phyloP scores from a whole-genome alignment of 92 coral and sea anemone species.

The Epizoanthus illoricatus region DNA sequence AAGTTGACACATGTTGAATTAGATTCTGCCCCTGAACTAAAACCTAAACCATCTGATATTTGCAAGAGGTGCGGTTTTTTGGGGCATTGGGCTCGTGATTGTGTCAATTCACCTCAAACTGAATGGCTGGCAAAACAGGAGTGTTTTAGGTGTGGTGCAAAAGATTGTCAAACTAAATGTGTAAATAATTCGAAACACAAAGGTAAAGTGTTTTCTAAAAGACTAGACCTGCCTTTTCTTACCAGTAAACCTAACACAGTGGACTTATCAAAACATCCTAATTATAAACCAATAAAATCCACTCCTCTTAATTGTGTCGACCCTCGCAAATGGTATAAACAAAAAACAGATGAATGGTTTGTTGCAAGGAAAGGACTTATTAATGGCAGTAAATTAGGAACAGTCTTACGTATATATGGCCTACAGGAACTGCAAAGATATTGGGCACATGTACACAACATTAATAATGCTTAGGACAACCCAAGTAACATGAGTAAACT shows the following conservation, averaged over 20 bases:
- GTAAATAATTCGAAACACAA: slow-evolving; percentile 4
- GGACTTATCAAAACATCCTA: slow-evolving; percentile 3
- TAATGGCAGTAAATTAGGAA: slow-evolving; percentile 27
- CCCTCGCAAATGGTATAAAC: not conserved
- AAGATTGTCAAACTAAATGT: slow-evolving; percentile 17
- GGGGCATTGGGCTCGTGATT: slow-evolving; percentile 35
- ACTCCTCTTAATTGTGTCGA: not conserved
- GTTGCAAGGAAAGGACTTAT: slow-evolving; percentile 16
- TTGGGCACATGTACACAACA: not conserved
- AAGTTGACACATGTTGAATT: not conserved
- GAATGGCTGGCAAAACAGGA: slow-evolving; percentile 41
- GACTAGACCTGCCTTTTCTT: slow-evolving; percentile 25
- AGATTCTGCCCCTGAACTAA: no score
- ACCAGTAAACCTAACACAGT: slow-evolving; percentile 5
- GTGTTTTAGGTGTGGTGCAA: slow-evolving; percentile 37
- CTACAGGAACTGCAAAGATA: not conserved
- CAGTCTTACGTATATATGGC: slow-evolving; percentile 15
- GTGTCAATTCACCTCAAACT: slow-evolving; percentile 26
- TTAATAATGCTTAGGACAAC: not conserved
- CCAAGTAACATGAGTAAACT: not conserved
- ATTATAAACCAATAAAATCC: not conserved
- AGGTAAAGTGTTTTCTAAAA: not conserved
- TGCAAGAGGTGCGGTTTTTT: slow-evolving; percentile 31
- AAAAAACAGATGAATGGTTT: slow-evolving; percentile 27
- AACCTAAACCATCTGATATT: slow-evolving; percentile 26